These are phyloP conservation scores for Lates calcarifer DNA, from an alignment of 2,113 vertebrate genomes.

Conservation along the genomic window DNA sequence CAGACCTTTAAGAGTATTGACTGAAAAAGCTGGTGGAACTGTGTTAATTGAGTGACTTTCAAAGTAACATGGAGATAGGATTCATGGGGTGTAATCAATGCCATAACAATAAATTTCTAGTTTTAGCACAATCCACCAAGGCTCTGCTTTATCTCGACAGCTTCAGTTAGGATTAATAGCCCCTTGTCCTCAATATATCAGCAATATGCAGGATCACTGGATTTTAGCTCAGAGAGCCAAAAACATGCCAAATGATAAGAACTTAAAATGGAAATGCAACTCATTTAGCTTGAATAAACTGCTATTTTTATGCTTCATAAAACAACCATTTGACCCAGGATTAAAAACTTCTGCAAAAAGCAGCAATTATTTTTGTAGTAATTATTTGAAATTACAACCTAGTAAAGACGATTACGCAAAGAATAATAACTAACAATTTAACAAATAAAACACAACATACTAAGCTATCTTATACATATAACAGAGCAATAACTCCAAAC, in stretches of 20 bases:
- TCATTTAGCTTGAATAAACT: constrained; percentile 60
- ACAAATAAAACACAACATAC: not conserved
- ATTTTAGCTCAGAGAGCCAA: constrained; percentile 48
- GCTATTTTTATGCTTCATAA: constrained; percentile 50
- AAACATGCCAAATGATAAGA: constrained; percentile 58
- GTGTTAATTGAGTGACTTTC: constrained; percentile 39
- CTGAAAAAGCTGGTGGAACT: constrained; percentile 17
- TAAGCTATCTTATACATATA: not conserved
- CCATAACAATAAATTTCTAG: constrained; percentile 54
- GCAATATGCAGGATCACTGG: constrained; percentile 46
- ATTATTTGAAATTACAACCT: constrained; percentile 9
- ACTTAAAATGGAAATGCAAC: constrained; percentile 52
- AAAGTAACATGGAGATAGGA: constrained; percentile 38
- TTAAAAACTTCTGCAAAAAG: constrained; percentile 43
- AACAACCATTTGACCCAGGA: constrained; percentile 47
- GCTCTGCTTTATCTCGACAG: constrained; percentile 65
- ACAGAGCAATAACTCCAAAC: constrained; percentile 5
- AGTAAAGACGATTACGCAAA: constrained; percentile 24
- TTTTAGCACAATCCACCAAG: constrained; percentile 54
- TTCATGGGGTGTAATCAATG: constrained; percentile 50
- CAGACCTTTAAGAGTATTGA: constrained; percentile 33
- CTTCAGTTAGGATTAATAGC: constrained; percentile 65
- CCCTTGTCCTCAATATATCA: constrained; percentile 68
- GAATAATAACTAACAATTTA: constrained; percentile 14
- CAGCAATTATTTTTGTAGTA: constrained; percentile 12